phyloP scores from a whole-genome alignment of 2,113 vertebrate species.

The Furnarius figulus region DNA sequence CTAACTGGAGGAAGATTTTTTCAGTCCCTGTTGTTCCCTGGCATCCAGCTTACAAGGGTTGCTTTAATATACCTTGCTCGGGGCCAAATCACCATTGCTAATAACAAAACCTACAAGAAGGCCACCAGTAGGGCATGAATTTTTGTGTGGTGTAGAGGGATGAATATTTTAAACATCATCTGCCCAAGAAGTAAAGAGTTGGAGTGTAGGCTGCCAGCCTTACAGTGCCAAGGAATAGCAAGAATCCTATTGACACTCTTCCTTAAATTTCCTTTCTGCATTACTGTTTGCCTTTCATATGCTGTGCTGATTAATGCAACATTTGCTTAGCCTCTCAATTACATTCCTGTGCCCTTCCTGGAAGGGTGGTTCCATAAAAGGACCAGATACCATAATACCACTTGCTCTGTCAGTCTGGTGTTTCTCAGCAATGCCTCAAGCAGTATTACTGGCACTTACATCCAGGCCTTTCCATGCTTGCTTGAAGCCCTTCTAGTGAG shows the following conservation, averaged over 20 bases:
- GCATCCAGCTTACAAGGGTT: conserved; percentile 40
- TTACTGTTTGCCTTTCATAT: background rate
- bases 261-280: background rate
- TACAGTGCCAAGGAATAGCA: background rate
- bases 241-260: background rate
- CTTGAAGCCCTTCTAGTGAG: background rate
- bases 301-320: background rate
- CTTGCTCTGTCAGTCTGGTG: background rate
- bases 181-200: background rate
- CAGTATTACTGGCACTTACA: background rate
- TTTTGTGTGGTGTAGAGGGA: background rate
- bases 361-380: background rate
- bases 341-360: background rate
- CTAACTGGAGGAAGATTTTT: conserved; percentile 42
- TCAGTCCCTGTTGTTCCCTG: conserved; percentile 32
- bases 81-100: conserved; percentile 33
- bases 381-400: background rate
- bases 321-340: background rate
- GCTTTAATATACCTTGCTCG: conserved; percentile 21
- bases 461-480: background rate
- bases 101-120: conserved; percentile 21
- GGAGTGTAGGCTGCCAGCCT: background rate
- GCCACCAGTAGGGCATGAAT: conserved; percentile 7
- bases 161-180: background rate
- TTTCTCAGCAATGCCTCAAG: background rate